Conservation (phyloP, 2,797 vertebrate genomes). For the Hafferia zeledoni region DNA sequence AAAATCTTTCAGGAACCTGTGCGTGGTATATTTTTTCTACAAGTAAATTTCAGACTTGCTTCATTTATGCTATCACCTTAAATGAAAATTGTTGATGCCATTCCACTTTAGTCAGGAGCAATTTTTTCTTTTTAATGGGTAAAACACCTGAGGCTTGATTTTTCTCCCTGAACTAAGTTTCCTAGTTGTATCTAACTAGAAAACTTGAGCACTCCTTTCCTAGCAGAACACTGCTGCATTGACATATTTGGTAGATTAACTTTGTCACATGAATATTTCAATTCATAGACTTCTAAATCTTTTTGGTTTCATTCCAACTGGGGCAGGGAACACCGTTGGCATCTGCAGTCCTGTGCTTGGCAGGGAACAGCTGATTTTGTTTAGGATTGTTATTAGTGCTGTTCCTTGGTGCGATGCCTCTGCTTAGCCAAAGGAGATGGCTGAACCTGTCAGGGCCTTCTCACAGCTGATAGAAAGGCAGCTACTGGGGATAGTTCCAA, state of each 20-base stretch:
- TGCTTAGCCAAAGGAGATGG: neutral
- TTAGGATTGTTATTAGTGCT: neutral
- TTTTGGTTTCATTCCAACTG: conserved; percentile 2
- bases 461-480: neutral
- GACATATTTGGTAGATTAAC: conserved; percentile 2
- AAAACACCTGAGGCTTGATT: neutral
- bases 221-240: neutral
- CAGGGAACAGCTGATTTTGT: neutral
- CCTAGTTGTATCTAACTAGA: neutral
- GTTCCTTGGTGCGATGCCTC: neutral
- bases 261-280: conserved; percentile 36
- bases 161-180: neutral
- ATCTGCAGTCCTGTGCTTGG: neutral
- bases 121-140: neutral
- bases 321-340: neutral
- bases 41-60: neutral
- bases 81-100: neutral
- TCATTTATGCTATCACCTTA: neutral
- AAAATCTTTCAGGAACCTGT: neutral
- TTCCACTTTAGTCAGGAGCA: neutral
- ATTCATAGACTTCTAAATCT: conserved; percentile 14
- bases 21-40: rapidly evolving
- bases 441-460: neutral
- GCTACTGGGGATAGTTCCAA: neutral
- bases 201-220: neutral